A percentile compares a stretch with the other conserved stretches of the same genome.
Conservation (phyloP, 2,113 vertebrate genomes). For the Naja naja region DNA sequence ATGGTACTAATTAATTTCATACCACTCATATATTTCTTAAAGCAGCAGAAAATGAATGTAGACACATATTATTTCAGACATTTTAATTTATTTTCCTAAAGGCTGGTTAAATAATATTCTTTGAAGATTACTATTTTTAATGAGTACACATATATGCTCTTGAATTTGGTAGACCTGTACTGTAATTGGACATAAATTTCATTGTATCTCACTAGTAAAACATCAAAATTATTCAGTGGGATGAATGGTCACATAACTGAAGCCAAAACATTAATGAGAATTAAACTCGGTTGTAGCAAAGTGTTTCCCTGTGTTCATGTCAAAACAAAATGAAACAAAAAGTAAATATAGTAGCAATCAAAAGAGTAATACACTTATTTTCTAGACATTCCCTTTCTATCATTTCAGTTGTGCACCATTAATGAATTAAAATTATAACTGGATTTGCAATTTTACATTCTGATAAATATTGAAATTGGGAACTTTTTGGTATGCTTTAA, state of each 20-base stretch:
- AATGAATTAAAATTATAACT: not conserved
- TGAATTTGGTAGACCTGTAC: not conserved
- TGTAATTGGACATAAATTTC: not conserved
- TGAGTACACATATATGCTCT: not conserved
- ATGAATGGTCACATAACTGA: not conserved
- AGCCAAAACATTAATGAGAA: not conserved
- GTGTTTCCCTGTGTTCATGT: not conserved
- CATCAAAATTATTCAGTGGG: not conserved
- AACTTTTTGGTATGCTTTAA: not conserved
- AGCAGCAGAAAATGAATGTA: not conserved
- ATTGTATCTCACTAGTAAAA: not conserved
- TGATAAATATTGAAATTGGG: not conserved
- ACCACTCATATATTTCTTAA: not conserved
- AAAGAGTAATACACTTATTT: not conserved
- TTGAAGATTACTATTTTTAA: not conserved
- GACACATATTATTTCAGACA: not conserved
- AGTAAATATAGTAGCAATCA: constrained; percentile 9
- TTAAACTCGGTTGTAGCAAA: not conserved
- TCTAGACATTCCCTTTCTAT: constrained; percentile 5
- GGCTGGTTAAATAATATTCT: not conserved
- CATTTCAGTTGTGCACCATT: not conserved
- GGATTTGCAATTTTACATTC: not conserved
- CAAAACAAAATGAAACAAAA: not conserved
- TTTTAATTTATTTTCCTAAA: not conserved
- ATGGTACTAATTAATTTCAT: not conserved